Evolutionary conservation across 2,888 invertebrate genomes (phyloP), one percentile per base, ranked within the genome.

Genomic region (Ditylenchus weischeri): DNA sequence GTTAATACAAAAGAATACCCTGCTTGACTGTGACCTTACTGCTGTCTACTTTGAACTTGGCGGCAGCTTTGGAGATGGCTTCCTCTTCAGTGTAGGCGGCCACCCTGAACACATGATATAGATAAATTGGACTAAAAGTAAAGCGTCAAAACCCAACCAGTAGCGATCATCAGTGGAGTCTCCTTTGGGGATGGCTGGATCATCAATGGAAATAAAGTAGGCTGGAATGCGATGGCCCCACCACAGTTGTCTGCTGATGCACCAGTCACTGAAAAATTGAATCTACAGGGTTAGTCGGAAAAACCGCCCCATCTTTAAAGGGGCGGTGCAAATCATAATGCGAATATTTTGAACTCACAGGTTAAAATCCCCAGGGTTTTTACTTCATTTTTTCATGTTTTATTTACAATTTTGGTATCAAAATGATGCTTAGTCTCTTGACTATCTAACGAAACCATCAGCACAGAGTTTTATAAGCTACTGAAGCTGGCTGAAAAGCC

Each of bases 141-240:
- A 43, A 6, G 43, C 15, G 8, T 43, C 1, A 43, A 43, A 8
- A 43, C 2, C 8, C 43, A 43, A 43, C 88, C 89, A 90, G 75
- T 86, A 86, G 49, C 87, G 85, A 74, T 87, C 84, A 69, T 86
- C 86, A 62, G 78, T 73, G 35, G 75, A 74, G 60, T 72, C 69
- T 23, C 78, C 75, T 19, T 67, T 57, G 18, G 71, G 68, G n/a
- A 70, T 69, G 11, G n/a, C 60, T 29, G 66, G 64, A 49, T 70
- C 81, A 49, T 72, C 70, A 59, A 81, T 73, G 18, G 74, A 87
- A 18, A 92, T 89, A 81, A 87, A 88, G 84, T 95, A 98, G 0
- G 92, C 94, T 0, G 98, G 98, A 75, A 99, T 93, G 68, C 92
- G 88, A 85, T 98, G 98, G 0, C 98, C 98, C 98, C 98, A 98